Percentiles rank a stretch among this genome's conserved stretches.
Conservation (phyloP, 1,140 invertebrate species). For the Zeugodacus cucurbitae region DNA sequence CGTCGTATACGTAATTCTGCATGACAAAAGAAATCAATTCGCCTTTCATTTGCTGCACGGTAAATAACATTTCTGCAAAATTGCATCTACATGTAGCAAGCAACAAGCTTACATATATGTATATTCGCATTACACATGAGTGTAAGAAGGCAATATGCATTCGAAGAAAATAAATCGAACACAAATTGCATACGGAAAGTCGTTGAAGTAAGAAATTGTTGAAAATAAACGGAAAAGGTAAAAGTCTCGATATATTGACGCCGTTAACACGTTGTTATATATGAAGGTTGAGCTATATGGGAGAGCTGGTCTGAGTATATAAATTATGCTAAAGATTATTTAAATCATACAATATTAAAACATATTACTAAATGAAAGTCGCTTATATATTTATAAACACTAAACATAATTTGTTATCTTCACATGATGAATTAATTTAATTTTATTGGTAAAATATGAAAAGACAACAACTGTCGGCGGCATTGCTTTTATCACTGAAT, state of each 20-base stretch:
- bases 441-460: too few relatives aligned
- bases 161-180: too few relatives aligned
- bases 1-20: not conserved
- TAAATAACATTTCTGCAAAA: not conserved
- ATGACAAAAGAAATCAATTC: not conserved
- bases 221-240: not conserved
- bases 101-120: not conserved
- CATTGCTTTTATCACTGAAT: too few relatives aligned
- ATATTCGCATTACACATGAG: not conserved
- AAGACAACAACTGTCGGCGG: too few relatives aligned
- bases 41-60: not conserved
- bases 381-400: too few relatives aligned
- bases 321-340: too few relatives aligned
- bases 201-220: not conserved
- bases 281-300: too few relatives aligned
- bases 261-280: not conserved
- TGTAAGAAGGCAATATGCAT: not conserved
- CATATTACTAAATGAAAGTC: too few relatives aligned
- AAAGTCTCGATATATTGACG: not conserved
- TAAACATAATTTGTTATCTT: too few relatives aligned
- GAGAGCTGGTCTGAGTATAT: too few relatives aligned
- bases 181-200: not conserved
- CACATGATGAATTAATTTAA: too few relatives aligned
- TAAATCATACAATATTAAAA: too few relatives aligned
- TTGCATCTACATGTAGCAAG: not conserved